Evolutionary conservation across 2,113 vertebrate genomes (phyloP).

Genomic region (Saimiri boliviensis): DNA sequence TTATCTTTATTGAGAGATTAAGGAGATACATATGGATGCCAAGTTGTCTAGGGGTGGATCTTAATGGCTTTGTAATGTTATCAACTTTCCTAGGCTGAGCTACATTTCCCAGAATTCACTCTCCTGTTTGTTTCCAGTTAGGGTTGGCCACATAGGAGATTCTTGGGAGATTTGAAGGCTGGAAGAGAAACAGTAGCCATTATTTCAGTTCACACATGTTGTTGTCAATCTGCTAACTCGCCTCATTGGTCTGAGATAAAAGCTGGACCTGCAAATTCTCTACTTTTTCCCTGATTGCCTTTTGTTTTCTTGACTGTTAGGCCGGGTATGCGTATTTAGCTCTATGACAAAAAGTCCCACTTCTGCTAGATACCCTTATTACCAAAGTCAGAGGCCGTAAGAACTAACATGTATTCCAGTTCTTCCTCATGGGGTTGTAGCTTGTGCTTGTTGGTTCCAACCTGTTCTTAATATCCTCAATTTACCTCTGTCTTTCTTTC

Average conservation of each 20-base stretch:
- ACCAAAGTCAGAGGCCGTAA: not conserved
- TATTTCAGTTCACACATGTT: not conserved
- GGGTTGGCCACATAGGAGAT: conserved; percentile 18
- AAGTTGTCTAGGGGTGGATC: conserved; percentile 14
- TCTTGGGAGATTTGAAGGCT: conserved; percentile 8
- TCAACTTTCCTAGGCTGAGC: conserved; percentile 12
- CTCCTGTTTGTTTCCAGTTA: conserved; percentile 54
- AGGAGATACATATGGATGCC: conserved; percentile 2
- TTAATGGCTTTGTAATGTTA: conserved; percentile 19
- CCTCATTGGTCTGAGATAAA: not conserved
- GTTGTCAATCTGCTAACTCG: conserved; percentile 31
- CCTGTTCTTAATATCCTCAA: not conserved
- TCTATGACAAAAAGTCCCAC: not conserved
- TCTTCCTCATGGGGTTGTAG: not conserved
- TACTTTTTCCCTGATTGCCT: not conserved
- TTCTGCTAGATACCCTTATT: not conserved
- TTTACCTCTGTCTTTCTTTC: not conserved
- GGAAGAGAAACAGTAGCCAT: not conserved
- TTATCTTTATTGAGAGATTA: conserved; percentile 22
- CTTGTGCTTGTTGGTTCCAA: not conserved
- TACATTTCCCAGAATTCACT: conserved; percentile 60
- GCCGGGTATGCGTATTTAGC: not conserved
- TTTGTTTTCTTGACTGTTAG: not conserved
- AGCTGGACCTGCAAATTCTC: not conserved
- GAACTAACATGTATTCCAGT: not conserved